Evolutionary conservation across 92 coral and sea anemone genomes (phyloP).

Genomic region (Ricordea florida): DNA sequence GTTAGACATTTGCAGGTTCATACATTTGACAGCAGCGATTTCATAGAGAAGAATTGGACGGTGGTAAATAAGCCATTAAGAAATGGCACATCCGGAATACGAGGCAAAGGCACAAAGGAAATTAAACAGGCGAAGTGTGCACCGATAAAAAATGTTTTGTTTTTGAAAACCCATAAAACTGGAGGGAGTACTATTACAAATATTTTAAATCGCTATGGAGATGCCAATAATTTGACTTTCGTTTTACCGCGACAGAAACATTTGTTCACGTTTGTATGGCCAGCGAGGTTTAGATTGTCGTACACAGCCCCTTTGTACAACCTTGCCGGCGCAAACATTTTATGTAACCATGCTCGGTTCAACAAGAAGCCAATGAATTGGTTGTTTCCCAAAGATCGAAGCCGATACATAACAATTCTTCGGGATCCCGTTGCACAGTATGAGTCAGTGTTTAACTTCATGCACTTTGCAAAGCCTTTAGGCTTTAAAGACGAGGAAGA

Average conservation of each 20-base stretch:
- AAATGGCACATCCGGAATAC: not conserved
- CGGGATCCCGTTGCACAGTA: conserved; percentile 68
- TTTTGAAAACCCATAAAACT: conserved; percentile 84
- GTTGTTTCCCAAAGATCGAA: conserved; percentile 62
- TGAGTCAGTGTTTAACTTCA: conserved; percentile 82
- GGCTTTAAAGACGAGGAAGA: conserved; percentile 71
- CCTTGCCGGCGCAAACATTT: conserved; percentile 49
- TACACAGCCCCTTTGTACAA: conserved; percentile 69
- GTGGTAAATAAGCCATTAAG: too few species aligned
- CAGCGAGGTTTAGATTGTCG: conserved; percentile 70
- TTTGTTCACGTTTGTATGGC: conserved; percentile 75
- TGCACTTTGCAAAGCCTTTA: conserved; percentile 72
- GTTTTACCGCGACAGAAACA: conserved; percentile 62
- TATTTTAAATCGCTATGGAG: conserved; percentile 78
- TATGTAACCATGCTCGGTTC: conserved; percentile 83
- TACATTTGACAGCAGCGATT: not conserved
- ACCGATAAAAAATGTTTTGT: conserved; percentile 54
- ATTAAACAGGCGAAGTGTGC: conserved; percentile 29
- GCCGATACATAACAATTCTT: conserved; percentile 69
- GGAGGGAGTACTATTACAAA: conserved; percentile 84
- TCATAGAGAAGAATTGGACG: too few species aligned
- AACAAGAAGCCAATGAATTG: conserved; percentile 69
- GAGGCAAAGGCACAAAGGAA: too few species aligned
- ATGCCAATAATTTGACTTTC: conserved; percentile 58
- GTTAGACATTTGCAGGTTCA: not conserved